These are phyloP conservation scores for Chlorodrepanis virens DNA, from an alignment of 2,113 vertebrate genomes.

Conservation along the genomic window DNA sequence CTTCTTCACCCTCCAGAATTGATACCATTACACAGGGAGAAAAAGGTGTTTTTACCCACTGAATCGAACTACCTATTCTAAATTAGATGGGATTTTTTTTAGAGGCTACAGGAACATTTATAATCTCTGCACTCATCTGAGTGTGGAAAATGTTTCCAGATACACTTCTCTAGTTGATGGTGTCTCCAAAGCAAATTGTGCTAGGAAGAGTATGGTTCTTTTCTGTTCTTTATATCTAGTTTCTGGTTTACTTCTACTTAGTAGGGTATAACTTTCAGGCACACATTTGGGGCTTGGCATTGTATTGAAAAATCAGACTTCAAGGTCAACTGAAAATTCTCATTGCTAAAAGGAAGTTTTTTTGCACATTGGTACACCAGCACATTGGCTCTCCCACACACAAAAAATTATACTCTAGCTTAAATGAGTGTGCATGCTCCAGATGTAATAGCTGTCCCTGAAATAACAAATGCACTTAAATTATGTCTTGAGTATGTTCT, in stretches of 20 bases:
- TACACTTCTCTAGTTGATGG: background rate
- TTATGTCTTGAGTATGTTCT: background rate
- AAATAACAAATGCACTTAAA: background rate
- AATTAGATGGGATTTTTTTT: background rate
- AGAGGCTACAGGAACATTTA: background rate
- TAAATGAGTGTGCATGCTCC: background rate
- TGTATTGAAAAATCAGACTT: background rate
- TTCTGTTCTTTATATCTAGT: background rate
- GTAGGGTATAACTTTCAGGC: background rate
- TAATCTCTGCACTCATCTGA: background rate
- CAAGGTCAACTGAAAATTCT: background rate
- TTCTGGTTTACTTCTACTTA: background rate
- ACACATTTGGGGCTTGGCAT: background rate
- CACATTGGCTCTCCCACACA: background rate
- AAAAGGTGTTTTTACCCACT: background rate
- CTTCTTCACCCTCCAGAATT: background rate
- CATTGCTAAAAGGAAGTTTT: accelerated
- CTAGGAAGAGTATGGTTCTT: background rate
- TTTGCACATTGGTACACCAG: background rate
- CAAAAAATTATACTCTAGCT: background rate
- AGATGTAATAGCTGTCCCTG: background rate
- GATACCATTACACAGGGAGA: background rate
- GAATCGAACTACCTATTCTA: background rate
- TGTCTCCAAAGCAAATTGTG: background rate
- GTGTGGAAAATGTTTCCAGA: background rate